A percentile compares a stretch with the other conserved stretches of the same genome.
Conservation (phyloP, 1,140 invertebrate species). For the Ladona fulva region DNA sequence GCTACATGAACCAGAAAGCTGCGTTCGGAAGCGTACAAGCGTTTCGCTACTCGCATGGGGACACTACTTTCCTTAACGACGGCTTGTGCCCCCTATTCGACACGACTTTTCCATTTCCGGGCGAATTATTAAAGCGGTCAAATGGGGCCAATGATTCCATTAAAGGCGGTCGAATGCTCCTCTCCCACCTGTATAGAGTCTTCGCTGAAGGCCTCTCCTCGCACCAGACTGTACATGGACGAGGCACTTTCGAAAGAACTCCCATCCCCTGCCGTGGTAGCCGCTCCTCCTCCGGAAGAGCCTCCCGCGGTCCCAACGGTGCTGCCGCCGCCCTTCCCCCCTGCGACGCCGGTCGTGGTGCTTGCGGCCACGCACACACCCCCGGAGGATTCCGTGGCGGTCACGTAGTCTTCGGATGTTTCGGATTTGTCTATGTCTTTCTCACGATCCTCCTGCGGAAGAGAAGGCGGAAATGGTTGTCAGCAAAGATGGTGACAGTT, state of each 20-base stretch:
- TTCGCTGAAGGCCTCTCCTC: slow-evolving; percentile 43
- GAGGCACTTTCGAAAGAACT: slow-evolving; percentile 70
- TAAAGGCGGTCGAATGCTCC: no score
- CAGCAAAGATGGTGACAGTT: no score
- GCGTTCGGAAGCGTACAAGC: no score
- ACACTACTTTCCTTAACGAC: no score
- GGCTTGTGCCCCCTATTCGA: no score
- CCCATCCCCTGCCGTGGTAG: slow-evolving; percentile 51
- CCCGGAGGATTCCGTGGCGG: slow-evolving; percentile 62
- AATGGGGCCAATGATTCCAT: no score
- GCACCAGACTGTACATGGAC: slow-evolving; percentile 62
- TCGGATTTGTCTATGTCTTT: slow-evolving; percentile 57
- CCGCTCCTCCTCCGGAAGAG: slow-evolving; percentile 26
- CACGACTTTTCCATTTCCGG: no score
- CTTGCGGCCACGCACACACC: slow-evolving; percentile 32
- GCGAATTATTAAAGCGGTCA: no score
- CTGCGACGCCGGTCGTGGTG: neutral
- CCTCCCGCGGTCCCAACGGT: slow-evolving; percentile 4
- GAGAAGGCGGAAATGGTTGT: no score
- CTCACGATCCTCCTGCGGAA: neutral
- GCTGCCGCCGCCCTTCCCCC: neutral
- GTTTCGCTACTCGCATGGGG: no score
- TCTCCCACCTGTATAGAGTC: slow-evolving; percentile 41
- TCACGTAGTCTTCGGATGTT: slow-evolving; percentile 79
- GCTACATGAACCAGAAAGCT: no score